Percentiles rank a stretch among this genome's conserved stretches.
These are phyloP conservation scores for Enteromius afrohamiltoni DNA, from an alignment of 2,797 vertebrate species.

Conservation along the genomic window DNA sequence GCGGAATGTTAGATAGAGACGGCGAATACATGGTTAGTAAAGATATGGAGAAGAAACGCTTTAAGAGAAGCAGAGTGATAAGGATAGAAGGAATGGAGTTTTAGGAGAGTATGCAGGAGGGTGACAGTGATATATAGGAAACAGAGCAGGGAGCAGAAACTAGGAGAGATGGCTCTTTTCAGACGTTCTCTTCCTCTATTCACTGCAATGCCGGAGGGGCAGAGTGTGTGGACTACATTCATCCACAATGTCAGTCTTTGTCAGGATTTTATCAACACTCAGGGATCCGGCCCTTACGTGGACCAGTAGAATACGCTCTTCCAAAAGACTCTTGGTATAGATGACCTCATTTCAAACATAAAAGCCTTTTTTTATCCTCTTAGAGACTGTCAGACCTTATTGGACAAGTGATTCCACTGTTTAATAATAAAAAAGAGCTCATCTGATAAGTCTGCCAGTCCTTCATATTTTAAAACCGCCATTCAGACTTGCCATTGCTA, in stretches of 20 bases:
- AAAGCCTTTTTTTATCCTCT: slow-evolving; percentile 50
- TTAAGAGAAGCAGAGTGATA: slow-evolving; percentile 19
- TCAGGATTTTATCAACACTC: slow-evolving; percentile 66
- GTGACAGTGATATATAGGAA: slow-evolving; percentile 40
- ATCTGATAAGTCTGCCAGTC: slow-evolving; percentile 53
- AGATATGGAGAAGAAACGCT: slow-evolving; percentile 16
- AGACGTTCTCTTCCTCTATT: slow-evolving; percentile 55
- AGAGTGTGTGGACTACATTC: slow-evolving; percentile 63
- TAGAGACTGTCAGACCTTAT: slow-evolving; percentile 30
- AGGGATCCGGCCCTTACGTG: slow-evolving; percentile 58
- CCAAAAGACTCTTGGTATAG: slow-evolving; percentile 52
- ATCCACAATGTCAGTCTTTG: slow-evolving; percentile 68
- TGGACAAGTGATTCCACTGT: slow-evolving; percentile 26
- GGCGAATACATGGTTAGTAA: background rate
- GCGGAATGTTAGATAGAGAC: background rate
- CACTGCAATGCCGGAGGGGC: slow-evolving; percentile 64
- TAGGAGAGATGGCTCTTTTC: slow-evolving; percentile 59
- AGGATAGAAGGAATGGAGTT: slow-evolving; percentile 19
- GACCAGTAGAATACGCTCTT: slow-evolving; percentile 51
- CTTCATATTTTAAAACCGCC: slow-evolving; percentile 38
- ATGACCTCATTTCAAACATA: slow-evolving; percentile 68
- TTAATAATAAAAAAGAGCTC: slow-evolving; percentile 40
- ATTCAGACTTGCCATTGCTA: slow-evolving; percentile 29
- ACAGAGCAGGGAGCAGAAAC: slow-evolving; percentile 15
- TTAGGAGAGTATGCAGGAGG: background rate